Percentiles rank a stretch among this genome's conserved stretches.
Conservation (phyloP, 2,797 vertebrate species). For the Buceros bicornis region DNA sequence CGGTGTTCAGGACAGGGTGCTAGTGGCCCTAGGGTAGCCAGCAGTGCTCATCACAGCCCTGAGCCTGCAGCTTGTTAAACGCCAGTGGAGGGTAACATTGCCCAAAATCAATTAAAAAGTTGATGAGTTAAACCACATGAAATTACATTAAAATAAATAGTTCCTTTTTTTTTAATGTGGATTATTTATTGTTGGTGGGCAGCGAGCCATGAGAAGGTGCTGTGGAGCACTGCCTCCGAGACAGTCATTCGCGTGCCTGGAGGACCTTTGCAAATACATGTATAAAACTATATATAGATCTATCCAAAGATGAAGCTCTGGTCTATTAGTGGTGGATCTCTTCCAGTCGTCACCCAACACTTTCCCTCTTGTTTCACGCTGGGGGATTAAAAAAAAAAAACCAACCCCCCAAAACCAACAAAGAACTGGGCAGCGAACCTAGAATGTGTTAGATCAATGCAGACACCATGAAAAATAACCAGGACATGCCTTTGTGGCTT, state of each 20-base stretch:
- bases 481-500: constrained; percentile 70
- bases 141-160: neutral
- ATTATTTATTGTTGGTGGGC: neutral
- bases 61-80: neutral
- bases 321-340: neutral
- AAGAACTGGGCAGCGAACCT: constrained; percentile 46
- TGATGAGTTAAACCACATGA: neutral
- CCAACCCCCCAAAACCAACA: neutral
- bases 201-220: neutral
- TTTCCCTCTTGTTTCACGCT: constrained; percentile 34
- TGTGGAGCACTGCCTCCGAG: neutral
- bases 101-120: neutral
- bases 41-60: neutral
- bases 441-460: constrained; percentile 68
- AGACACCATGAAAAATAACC: constrained; percentile 74
- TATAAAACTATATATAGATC: neutral
- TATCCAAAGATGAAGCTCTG: neutral
- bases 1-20: neutral
- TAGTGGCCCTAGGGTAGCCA: neutral
- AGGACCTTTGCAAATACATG: neutral
- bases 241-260: neutral
- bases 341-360: constrained; percentile 4
- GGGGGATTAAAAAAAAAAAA: no score
- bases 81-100: neutral
- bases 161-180: neutral